Evolutionary conservation across 2,888 invertebrate genomes (phyloP).

Genomic region (Amphipyra tragopoginis): DNA sequence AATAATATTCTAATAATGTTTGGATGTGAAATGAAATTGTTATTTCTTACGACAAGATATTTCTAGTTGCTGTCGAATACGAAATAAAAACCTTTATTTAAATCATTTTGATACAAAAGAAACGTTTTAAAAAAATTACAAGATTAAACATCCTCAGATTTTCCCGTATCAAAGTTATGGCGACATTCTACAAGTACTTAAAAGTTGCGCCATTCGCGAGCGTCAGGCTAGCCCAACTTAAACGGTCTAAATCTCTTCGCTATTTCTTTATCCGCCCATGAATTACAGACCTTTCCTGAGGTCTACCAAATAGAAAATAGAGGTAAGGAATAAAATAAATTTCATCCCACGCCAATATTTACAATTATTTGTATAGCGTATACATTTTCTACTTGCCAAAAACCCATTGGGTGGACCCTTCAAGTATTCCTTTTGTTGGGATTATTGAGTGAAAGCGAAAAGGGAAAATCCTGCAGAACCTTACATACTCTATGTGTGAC

Average conservation of each 20-base stretch:
- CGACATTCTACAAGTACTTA: slow-evolving; percentile 23
- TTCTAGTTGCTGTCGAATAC: background rate
- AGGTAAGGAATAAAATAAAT: slow-evolving; percentile 40
- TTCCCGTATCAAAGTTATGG: slow-evolving; percentile 22
- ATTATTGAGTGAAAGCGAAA: slow-evolving; percentile 76
- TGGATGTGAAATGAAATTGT: too few relatives aligned
- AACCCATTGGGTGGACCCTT: slow-evolving; percentile 63
- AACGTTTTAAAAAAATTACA: slow-evolving; percentile 5
- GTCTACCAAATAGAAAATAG: slow-evolving; percentile 25
- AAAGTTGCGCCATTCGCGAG: slow-evolving; percentile 24
- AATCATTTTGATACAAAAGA: background rate
- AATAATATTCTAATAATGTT: too few relatives aligned
- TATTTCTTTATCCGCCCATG: slow-evolving; percentile 19
- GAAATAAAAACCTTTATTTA: background rate
- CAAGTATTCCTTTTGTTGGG: slow-evolving; percentile 73
- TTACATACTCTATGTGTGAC: slow-evolving; percentile 48
- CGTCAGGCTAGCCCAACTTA: slow-evolving; percentile 7
- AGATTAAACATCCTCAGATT: slow-evolving; percentile 7
- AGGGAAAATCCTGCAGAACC: slow-evolving; percentile 66
- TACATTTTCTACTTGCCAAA: slow-evolving; percentile 62
- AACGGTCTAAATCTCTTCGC: slow-evolving; percentile 8
- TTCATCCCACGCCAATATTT: slow-evolving; percentile 46
- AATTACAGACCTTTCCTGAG: slow-evolving; percentile 3
- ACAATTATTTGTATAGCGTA: slow-evolving; percentile 58
- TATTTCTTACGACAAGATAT: background rate